A percentile compares a stretch with the other conserved stretches of the same genome.
phyloP scores from a whole-genome alignment of 2,113 vertebrate genomes.

The Taxidea taxus region DNA sequence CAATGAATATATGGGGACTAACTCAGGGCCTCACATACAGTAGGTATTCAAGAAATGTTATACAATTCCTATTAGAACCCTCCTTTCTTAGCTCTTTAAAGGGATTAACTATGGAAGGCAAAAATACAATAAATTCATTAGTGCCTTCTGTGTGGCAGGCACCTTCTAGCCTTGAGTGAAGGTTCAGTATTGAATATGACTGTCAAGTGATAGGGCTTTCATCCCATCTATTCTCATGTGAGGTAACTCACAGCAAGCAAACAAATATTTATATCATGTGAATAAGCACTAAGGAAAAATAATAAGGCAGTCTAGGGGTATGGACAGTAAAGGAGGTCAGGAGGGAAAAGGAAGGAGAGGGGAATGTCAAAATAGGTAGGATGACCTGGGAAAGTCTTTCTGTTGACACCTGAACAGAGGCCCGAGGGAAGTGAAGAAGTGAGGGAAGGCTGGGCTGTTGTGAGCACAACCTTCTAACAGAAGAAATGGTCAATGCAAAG shows the following conservation, averaged over 20 bases:
- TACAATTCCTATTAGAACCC: neutral
- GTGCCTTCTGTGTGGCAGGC: neutral
- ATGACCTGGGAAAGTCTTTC: neutral
- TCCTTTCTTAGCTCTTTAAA: neutral
- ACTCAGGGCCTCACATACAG: neutral
- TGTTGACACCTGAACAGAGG: neutral
- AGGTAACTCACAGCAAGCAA: neutral
- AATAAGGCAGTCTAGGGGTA: neutral
- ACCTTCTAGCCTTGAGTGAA: neutral
- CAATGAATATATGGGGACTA: neutral
- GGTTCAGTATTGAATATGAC: neutral
- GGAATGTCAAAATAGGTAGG: neutral
- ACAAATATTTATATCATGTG: neutral
- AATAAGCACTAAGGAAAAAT: neutral
- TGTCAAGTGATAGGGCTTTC: neutral
- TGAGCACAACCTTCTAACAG: neutral
- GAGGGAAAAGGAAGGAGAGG: neutral
- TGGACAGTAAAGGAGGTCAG: neutral
- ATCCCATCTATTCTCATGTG: neutral
- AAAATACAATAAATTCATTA: neutral
- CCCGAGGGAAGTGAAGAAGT: neutral
- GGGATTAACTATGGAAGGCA: neutral
- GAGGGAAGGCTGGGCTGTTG: neutral
- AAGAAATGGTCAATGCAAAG: neutral
- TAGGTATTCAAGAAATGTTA: neutral